Percentiles rank a stretch among this genome's conserved stretches.
Conservation (phyloP, 1,140 invertebrate species). For the Himalopsyche phryganea region DNA sequence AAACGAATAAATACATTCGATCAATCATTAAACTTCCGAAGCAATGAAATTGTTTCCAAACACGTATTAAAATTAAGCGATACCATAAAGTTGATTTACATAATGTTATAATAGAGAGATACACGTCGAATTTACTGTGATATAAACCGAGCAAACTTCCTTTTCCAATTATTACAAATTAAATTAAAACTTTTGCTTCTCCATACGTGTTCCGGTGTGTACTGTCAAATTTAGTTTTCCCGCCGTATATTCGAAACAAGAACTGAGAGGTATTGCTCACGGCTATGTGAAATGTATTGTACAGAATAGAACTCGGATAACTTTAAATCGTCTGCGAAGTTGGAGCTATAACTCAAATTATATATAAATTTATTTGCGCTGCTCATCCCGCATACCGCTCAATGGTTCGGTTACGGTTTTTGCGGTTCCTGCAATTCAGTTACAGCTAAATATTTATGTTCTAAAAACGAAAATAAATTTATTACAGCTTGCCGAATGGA, state of each 20-base stretch:
- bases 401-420: no score
- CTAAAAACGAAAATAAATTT: no score
- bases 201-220: background rate
- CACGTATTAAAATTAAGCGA: no score
- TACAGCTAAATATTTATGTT: no score
- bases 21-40: no score
- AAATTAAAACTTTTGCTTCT: constrained; percentile 18
- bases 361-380: constrained; percentile 27
- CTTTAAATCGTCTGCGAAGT: constrained; percentile 35
- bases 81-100: no score
- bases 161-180: constrained; percentile 22
- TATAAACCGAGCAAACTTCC: constrained; percentile 7
- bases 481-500: no score
- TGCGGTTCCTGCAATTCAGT: no score
- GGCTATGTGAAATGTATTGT: constrained; percentile 12
- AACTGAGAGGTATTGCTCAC: constrained; percentile 2
- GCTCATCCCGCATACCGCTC: background rate
- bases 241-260: constrained; percentile 1
- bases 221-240: background rate
- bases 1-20: no score
- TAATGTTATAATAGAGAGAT: no score
- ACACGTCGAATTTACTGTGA: no score
- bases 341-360: constrained; percentile 30
- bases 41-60: no score
- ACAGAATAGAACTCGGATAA: constrained; percentile 12